A percentile compares a stretch with the other conserved stretches of the same genome.
Evolutionary conservation across 2,113 vertebrate species (phyloP).

Genomic region (Phyllostomus hastatus): DNA sequence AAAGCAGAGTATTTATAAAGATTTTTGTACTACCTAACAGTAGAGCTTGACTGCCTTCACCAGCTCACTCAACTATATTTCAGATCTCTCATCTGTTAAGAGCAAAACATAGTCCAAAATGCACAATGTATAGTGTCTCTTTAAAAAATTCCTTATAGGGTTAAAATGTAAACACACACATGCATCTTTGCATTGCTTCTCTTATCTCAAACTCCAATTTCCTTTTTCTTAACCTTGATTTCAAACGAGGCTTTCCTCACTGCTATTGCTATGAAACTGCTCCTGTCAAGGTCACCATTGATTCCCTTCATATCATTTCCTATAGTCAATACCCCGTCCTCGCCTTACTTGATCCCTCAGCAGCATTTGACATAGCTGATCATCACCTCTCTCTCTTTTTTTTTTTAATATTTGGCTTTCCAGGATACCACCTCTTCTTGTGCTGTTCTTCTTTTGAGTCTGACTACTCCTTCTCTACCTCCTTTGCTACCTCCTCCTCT

Average conservation of each 20-base stretch:
- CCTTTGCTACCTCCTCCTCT: neutral
- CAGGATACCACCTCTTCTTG: neutral
- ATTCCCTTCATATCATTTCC: neutral
- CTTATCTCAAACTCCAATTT: neutral
- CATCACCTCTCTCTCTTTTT: neutral
- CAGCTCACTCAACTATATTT: neutral
- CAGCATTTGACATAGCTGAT: neutral
- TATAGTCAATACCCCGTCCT: neutral
- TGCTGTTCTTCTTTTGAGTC: neutral
- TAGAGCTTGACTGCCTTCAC: neutral
- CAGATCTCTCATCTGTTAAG: neutral
- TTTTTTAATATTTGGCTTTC: neutral
- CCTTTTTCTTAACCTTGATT: neutral
- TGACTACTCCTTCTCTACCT: neutral
- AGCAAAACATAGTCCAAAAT: neutral
- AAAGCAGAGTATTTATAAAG: neutral
- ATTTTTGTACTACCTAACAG: neutral
- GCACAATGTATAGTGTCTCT: neutral
- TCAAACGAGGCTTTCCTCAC: neutral
- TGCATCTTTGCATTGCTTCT: neutral
- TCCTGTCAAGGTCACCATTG: neutral
- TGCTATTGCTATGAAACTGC: neutral
- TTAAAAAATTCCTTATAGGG: neutral
- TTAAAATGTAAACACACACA: neutral
- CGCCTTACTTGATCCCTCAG: neutral